Conservation (phyloP, 1,140 invertebrate genomes). For the Brachionus sp. region DNA sequence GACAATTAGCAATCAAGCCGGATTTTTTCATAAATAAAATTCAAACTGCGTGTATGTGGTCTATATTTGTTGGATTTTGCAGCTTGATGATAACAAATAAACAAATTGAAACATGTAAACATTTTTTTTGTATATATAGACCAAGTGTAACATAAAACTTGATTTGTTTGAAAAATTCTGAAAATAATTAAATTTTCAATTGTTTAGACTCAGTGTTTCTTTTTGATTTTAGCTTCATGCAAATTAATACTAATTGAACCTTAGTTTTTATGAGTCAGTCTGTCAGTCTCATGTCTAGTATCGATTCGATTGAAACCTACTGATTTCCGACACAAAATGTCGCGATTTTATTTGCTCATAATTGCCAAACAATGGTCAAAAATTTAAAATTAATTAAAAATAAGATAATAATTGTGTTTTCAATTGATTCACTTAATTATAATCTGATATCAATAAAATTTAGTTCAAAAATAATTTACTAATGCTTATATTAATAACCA, state of each 20-base stretch:
- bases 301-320: slow-evolving; percentile 8
- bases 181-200: slow-evolving; percentile 11
- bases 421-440: not conserved
- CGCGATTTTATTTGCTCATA: not conserved
- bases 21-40: not conserved
- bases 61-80: not conserved
- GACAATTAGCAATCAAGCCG: slow-evolving; percentile 18
- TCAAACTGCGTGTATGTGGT: not conserved
- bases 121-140: not conserved
- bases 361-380: not conserved
- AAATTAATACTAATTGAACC: slow-evolving; percentile 14
- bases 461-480: not conserved
- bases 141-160: not conserved
- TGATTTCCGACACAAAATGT: slow-evolving; percentile 23
- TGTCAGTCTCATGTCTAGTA: not conserved
- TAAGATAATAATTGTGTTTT: not conserved
- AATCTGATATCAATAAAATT: not conserved
- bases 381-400: not conserved
- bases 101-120: slow-evolving; percentile 5
- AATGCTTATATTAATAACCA: not conserved
- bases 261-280: not conserved
- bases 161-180: not conserved
- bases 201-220: not conserved
- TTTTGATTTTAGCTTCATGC: slow-evolving; percentile 11
- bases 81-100: not conserved